Evolutionary conservation across 2,113 vertebrate species (phyloP), one percentile per base, ranked within the genome.

Genomic region (Cyrtonyx montezumae): DNA sequence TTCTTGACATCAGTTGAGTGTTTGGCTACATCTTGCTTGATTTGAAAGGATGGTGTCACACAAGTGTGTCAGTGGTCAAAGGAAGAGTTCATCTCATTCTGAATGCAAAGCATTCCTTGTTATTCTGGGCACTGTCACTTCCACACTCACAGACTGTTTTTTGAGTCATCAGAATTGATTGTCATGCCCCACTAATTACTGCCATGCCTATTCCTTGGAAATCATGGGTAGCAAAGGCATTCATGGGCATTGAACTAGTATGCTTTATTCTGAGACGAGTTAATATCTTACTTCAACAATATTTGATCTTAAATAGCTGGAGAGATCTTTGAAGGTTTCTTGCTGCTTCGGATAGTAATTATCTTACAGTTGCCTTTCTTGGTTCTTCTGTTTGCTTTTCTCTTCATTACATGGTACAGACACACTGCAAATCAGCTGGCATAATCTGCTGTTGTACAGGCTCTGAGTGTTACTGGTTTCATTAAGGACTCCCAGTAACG

Each of bases 41-140:
- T 48, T 87, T 69, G 43, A 68, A 73, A 69, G 0, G 0, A n/a
- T 0, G 1, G 14, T 4, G 23, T 36, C 2, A 0, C 2, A 0
- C 22, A 32, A 55, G 5, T 6, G 37, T 26, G 17, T 48, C 12
- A 68, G 18, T 62, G 67, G 37, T 48, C 70, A 56, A 59, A 68
- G 45, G 13, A 71, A 25, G 37, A 55, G 13, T 55, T 66, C 59
- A 18, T 28, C 46, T 42, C 55, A 19, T 46, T 56, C 73, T 63
- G 74, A 86, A 78, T 59, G 65, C 36, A 32, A 58, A 79, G 30
- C 30, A 1, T 28, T 65, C 30, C 55, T 75, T 58, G 11, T 36
- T 66, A 62, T 69, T 84, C 79, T 68, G 73, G 32, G 34, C 45
- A 76, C 49, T 79, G 71, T 30, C 71, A 69, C 45, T 79, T 87